Base-by-base conservation (phyloP, 2,797 vertebrate species). In the Antrozous pallidus region DNA sequence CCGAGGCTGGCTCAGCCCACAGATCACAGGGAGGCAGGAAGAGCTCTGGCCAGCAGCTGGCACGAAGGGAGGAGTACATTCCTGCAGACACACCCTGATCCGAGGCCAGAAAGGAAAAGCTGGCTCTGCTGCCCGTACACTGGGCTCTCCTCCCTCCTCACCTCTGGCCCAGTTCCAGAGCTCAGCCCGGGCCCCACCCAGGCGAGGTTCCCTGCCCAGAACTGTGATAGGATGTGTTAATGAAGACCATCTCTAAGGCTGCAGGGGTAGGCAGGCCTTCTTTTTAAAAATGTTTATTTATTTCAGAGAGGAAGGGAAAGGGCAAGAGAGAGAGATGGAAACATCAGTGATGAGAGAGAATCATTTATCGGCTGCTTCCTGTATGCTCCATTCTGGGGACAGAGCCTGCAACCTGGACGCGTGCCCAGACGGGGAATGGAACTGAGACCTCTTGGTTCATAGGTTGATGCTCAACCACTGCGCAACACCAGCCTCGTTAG, bases 21-120 rank as follows among this genome's bases (percentile, higher is more conserved):
- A 36, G 49, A 93, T 36, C 51, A 40, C 33, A 40, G 83, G 93
- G 87, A 12, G 0, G 67, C 16, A 0, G 58, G 51, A 51, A 51
- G 88, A 28, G 78, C 77, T 74, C 22, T 3, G 18, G 54, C 61
- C 90, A 87, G 94, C 94, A 95, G 95, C 93, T 94, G 96, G 95
- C 93, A 93, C 0, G 1, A 54, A 61, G 33, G 88, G 93, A 88
- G 96, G 91, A 91, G 78, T 45, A 90, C 87, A 96, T 97, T 97
- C 97, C 95, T 85, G 78, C 71, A 96, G 97, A 93, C 96, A 97
- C 96, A 95, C 97, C 97, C 96, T 75, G 95, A 67, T 83, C 63
- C 67, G 80, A 91, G 94, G 87, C 93, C 88, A 91, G 84, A 38
- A 89, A 88, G 73, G 45, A 93, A 93, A 82, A 90, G 67, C 90